Evolutionary conservation across 2,888 invertebrate species (phyloP), one percentile per base, ranked within the genome.

Genomic region (Acanthosepion esculentum): DNA sequence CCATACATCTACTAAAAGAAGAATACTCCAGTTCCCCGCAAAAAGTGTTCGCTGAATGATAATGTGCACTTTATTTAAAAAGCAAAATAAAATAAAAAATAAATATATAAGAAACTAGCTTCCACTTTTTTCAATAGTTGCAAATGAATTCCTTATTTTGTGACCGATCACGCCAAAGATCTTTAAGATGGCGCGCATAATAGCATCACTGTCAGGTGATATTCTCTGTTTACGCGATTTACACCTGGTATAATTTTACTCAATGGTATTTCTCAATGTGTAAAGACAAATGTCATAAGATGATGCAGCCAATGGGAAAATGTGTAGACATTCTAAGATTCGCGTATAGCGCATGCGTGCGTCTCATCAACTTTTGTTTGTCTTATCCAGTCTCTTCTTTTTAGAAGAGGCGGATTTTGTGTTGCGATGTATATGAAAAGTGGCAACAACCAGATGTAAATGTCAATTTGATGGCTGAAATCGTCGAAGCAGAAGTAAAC

Each of bases 141-240:
- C 78, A 78, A 78, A 78, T 78, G 78, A 78, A 78, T 78, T n/a
- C n/a, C n/a, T 78, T 33, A 78, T 12, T 78, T n/a, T 78, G n/a
- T 78, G 78, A 78, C 78, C 78, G 78, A 78, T 78, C 78, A 78
- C 78, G 78, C n/a, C 78, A 78, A 78, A n/a, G 78, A 78, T 78
- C 78, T 78, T 78, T 59, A 78, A n/a, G 78, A 78, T 33, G 78
- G n/a, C 10, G 12, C 15, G 3, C 78, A 78, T n/a, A 78, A n/a
- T n/a, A 12, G 59, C 26, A 23, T 23, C 59, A 23, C 23, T 12
- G 33, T 12, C 78, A 78, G 78, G 23, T 78, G 78, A 78, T 20
- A n/a, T 12, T 15, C n/a, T 78, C 78, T 78, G 78, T 78, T 78
- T 78, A 78, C n/a, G 12, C 78, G 10, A 15, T 78, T 78, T 78